These are phyloP conservation scores for Bicyclus anynana DNA, from an alignment of 1,140 invertebrate species.

Conservation along the genomic window DNA sequence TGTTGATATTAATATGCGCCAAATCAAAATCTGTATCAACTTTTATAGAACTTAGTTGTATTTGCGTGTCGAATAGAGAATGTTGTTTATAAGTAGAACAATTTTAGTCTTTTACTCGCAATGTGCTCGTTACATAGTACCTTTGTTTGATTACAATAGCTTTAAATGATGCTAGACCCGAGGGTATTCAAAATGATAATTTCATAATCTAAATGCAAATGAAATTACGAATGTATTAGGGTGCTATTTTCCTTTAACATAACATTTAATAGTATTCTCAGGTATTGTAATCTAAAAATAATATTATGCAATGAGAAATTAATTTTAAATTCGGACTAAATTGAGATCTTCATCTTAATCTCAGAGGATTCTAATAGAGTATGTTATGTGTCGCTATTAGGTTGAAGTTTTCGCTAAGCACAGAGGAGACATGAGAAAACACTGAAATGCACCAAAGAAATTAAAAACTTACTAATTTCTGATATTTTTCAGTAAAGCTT, in stretches of 20 bases:
- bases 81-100: not conserved
- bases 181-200: constrained; percentile 42
- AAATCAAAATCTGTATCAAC: too few relatives aligned
- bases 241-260: constrained; percentile 3
- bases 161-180: constrained; percentile 28
- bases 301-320: not conserved
- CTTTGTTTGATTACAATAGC: constrained; percentile 33
- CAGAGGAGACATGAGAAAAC: too few relatives aligned
- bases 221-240: constrained; percentile 28
- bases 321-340: not conserved
- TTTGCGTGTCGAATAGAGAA: not conserved
- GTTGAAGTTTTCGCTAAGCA: too few relatives aligned
- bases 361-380: not conserved
- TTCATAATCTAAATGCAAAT: constrained; percentile 47
- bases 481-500: too few relatives aligned
- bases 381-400: too few relatives aligned
- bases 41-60: too few relatives aligned
- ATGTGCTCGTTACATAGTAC: constrained; percentile 20
- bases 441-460: too few relatives aligned
- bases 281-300: not conserved
- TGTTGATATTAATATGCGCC: too few relatives aligned
- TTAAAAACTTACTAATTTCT: too few relatives aligned
- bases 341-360: not conserved
- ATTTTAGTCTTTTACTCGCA: constrained; percentile 10
- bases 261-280: not conserved